phyloP scores from a whole-genome alignment of 2,797 vertebrate genomes.

The Ctenopoma multispine region DNA sequence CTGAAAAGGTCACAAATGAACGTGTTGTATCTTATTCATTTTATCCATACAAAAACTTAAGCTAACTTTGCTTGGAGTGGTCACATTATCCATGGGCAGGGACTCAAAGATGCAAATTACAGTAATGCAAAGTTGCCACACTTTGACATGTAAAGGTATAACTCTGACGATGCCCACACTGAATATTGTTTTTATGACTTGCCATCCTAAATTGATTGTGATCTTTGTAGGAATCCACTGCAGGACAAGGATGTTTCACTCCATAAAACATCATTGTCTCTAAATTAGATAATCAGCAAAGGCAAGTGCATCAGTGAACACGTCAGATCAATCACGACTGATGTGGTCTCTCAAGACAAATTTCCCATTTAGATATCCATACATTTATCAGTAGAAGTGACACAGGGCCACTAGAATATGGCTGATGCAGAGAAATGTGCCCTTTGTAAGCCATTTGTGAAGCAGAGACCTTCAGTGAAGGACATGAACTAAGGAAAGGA shows the following conservation, averaged over 20 bases:
- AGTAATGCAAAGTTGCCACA: constrained; percentile 43
- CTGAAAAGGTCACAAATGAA: neutral
- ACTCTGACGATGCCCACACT: neutral
- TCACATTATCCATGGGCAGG: too few relatives aligned
- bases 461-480: constrained; percentile 4
- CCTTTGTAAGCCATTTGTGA: constrained; percentile 49
- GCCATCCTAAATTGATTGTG: constrained; percentile 30
- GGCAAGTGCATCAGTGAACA: constrained; percentile 34
- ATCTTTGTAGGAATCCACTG: constrained; percentile 20
- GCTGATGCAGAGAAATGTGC: constrained; percentile 39
- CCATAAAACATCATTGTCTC: constrained; percentile 54
- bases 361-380: constrained; percentile 74
- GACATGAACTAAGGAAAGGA: constrained; percentile 9
- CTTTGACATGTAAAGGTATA: constrained; percentile 12
- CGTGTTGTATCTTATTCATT: neutral
- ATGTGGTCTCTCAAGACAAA: constrained; percentile 62
- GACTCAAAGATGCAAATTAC: constrained; percentile 20
- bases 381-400: constrained; percentile 55
- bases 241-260: constrained; percentile 29
- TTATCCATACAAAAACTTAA: too few relatives aligned
- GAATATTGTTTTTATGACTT: constrained; percentile 49
- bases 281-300: constrained; percentile 53
- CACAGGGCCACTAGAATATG: constrained; percentile 42
- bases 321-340: constrained; percentile 42
- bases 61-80: too few relatives aligned